phyloP scores from a whole-genome alignment of 2,113 vertebrate genomes.

The Prionailurus viverrinus region DNA sequence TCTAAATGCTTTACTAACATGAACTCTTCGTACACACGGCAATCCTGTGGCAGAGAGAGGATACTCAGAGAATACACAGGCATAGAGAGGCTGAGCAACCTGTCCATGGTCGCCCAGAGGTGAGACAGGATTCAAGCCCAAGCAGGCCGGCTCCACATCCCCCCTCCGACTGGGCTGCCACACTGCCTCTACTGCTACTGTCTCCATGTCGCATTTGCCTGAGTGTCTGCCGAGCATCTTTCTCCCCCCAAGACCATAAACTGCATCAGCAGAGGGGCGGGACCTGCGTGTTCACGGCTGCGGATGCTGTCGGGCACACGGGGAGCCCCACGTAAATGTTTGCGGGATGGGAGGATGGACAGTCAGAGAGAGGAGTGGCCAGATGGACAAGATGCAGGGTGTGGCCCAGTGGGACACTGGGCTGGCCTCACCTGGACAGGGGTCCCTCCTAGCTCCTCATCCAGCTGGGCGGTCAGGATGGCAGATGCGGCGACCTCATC shows the following conservation, averaged over 20 bases:
- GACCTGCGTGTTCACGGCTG: not conserved
- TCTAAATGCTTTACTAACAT: not conserved
- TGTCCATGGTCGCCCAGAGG: not conserved
- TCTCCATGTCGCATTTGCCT: rapidly evolving
- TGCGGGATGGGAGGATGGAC: not conserved
- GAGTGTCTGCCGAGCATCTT: not conserved
- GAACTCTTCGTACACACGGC: not conserved
- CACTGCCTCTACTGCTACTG: rapidly evolving
- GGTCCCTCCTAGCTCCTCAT: conserved; percentile 95
- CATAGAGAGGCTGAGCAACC: not conserved
- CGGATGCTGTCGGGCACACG: rapidly evolving
- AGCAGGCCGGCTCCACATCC: too few species aligned
- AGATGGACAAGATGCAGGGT: not conserved
- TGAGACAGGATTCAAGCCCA: not conserved
- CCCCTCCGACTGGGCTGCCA: not conserved
- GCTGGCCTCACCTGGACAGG: conserved; percentile 93
- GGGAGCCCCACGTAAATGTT: not conserved
- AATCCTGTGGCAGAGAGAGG: not conserved
- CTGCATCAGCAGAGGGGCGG: not conserved
- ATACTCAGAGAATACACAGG: not conserved
- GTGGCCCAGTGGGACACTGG: not conserved
- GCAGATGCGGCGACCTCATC: conserved; percentile 95
- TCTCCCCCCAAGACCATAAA: not conserved
- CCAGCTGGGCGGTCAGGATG: conserved; percentile 93
- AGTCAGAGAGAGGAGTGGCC: not conserved